These are phyloP conservation scores for Polypedilum vanderplanki DNA, from an alignment of 1,140 invertebrate species.

Conservation along the genomic window DNA sequence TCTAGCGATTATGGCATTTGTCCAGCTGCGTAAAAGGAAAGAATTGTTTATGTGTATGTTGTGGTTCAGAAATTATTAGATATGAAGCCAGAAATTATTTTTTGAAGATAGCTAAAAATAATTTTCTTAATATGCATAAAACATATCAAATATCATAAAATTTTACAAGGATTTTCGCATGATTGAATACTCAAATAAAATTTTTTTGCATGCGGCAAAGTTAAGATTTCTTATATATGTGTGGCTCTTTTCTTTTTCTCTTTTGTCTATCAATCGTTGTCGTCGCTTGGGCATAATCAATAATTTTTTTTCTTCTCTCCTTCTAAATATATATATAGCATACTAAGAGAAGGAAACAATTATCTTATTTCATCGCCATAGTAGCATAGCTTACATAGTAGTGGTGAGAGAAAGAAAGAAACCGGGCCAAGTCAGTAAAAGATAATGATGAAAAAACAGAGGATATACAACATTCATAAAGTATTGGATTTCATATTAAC, in stretches of 20 bases:
- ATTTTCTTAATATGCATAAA: not conserved
- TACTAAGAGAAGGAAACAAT: conserved; percentile 8
- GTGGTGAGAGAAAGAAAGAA: not conserved
- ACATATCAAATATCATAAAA: not conserved
- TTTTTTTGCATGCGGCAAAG: not conserved
- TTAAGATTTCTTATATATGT: not conserved
- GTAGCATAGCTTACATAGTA: not conserved
- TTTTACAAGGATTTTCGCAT: conserved; percentile 18
- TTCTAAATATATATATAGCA: not conserved
- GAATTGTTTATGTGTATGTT: too few relatives aligned
- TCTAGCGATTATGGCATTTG: too few relatives aligned
- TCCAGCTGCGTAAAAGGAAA: too few relatives aligned
- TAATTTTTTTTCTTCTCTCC: not conserved
- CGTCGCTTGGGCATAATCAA: conserved; percentile 16
- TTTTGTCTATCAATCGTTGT: not conserved
- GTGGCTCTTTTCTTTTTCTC: not conserved
- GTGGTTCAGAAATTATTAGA: too few relatives aligned
- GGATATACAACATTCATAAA: not conserved
- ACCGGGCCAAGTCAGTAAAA: not conserved
- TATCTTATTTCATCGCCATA: conserved; percentile 5
- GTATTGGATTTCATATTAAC: conserved; percentile 7
- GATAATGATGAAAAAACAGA: conserved; percentile 12
- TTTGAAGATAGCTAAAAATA: conserved; percentile 13
- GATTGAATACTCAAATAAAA: not conserved
- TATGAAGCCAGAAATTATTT: not conserved